Evolutionary conservation across 2,113 vertebrate genomes (phyloP).

Genomic region (Gallinago paraguaiae): DNA sequence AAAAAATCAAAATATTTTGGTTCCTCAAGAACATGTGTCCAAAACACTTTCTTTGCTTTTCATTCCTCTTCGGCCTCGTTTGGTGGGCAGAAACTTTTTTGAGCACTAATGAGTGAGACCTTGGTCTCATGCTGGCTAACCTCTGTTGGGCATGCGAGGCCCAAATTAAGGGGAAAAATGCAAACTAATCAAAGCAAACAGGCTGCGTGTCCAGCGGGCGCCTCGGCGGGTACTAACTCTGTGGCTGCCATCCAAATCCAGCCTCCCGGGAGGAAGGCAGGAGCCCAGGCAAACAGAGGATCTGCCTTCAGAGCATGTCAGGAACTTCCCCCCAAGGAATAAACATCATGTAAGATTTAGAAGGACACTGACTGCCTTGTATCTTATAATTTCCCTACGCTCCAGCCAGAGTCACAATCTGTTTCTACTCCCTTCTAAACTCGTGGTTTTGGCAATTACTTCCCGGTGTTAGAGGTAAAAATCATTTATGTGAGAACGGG

Average conservation of each 20-base stretch:
- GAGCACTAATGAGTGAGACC: background rate
- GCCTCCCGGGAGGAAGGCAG: background rate
- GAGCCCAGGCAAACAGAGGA: background rate
- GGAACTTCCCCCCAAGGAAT: background rate
- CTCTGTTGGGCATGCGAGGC: background rate
- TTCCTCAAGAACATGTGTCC: conserved; percentile 59
- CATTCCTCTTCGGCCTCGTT: background rate
- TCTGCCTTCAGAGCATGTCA: background rate
- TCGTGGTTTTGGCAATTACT: background rate
- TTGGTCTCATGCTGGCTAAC: background rate
- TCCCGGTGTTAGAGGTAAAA: background rate
- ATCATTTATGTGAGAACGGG: background rate
- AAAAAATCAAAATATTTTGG: conserved; percentile 28
- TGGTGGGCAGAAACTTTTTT: background rate
- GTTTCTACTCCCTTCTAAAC: background rate
- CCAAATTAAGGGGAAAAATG: background rate
- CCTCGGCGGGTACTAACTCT: background rate
- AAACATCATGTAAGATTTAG: background rate
- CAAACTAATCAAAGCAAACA: background rate
- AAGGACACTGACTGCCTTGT: background rate
- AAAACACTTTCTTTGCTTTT: conserved; percentile 58
- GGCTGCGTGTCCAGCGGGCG: background rate
- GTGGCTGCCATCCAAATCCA: background rate
- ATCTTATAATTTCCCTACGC: background rate
- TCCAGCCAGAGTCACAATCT: background rate